phyloP scores from a whole-genome alignment of 2,113 vertebrate genomes.

The Lagopus leucura region DNA sequence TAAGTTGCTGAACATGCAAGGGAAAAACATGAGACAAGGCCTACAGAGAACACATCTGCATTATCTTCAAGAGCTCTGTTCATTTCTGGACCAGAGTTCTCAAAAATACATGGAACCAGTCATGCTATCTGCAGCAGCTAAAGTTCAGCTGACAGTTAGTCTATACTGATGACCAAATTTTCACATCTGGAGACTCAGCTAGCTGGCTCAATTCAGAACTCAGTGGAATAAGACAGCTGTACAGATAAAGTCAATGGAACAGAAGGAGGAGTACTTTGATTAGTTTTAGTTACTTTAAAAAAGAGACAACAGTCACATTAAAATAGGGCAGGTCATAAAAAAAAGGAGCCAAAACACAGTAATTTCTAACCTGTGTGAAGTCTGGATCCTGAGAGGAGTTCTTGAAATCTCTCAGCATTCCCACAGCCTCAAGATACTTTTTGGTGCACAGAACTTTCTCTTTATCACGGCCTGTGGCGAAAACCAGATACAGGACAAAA shows the following conservation, averaged over 20 bases:
- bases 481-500: background rate
- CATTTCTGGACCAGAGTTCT: background rate
- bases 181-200: background rate
- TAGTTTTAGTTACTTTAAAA: background rate
- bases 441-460: conserved; percentile 82
- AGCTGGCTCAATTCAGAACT: background rate
- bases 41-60: background rate
- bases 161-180: background rate
- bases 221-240: background rate
- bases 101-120: background rate
- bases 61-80: background rate
- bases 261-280: background rate
- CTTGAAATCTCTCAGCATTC: conserved; percentile 92
- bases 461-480: conserved; percentile 85
- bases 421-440: conserved; percentile 88
- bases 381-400: conserved; percentile 88
- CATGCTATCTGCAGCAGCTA: background rate
- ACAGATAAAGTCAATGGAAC: background rate
- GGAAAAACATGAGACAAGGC: background rate
- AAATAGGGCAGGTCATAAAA: background rate
- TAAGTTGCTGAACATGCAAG: background rate
- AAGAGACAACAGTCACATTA: background rate
- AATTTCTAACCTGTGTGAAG: conserved; percentile 87
- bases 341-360: background rate
- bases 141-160: fast-evolving